Evolutionary conservation across 2,888 invertebrate genomes (phyloP), one percentile per base, ranked within the genome.

Genomic region (Electrophaes corylata): DNA sequence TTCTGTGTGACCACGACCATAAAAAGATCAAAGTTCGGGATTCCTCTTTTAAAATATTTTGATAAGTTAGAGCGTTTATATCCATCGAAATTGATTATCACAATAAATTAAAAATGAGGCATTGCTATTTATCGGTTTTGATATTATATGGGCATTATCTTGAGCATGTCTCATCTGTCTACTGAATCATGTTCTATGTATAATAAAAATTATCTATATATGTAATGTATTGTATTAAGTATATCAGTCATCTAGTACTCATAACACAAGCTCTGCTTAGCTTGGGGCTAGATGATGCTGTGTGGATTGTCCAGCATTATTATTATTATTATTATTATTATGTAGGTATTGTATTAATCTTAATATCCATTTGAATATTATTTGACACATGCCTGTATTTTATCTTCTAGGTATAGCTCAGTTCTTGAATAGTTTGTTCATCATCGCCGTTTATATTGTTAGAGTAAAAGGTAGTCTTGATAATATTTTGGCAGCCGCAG

Each of bases 21-120:
- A 26, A 71, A 69, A 72, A 80, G 83, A 83, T 82, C 79, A 83
- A 71, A 84, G 86, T 75, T 82, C 75, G 72, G 70, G 76, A 83
- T 83, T 83, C 75, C 72, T 84, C 76, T 80, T 72, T 26, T 66
- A 66, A 75, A 75, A 70, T 72, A 65, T 75, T 65, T 60, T 53
- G 70, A 71, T 50, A 49, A 59, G 57, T 68, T 74, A 66, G 71
- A 67, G 62, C 60, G 58, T 61, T n/a, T 70, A 75, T 75, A 67
- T 71, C 69, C 70, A 67, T 62, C 41, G 58, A 53, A 71, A 75
- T 74, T 75, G 67, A 71, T 72, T 72, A 75, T 69, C 62, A 60
- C 66, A 63, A 64, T 65, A 58, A 67, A 71, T 64, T 65, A 51
- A 62, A 69, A 65, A 55, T 55, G 51, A 64, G 57, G 57, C 57